These are phyloP conservation scores for Sciurus carolinensis DNA, from an alignment of 2,797 vertebrate genomes.

Conservation along the genomic window DNA sequence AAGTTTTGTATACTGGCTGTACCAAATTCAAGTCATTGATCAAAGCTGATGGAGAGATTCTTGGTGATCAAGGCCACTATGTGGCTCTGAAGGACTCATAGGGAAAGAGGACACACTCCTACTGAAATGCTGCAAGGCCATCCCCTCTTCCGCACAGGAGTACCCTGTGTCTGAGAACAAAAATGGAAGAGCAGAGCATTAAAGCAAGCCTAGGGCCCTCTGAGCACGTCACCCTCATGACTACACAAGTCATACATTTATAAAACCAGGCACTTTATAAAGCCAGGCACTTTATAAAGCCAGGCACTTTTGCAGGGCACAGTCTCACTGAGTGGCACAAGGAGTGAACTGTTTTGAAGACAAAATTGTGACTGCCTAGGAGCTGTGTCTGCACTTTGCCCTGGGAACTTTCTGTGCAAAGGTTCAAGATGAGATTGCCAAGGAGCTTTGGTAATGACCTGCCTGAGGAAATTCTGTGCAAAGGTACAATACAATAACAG, in stretches of 20 bases:
- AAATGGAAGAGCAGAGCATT: not conserved
- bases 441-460: too few relatives aligned
- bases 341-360: not conserved
- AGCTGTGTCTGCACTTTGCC: too few relatives aligned
- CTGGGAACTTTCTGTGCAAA: too few relatives aligned
- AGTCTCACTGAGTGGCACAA: not conserved
- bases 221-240: not conserved
- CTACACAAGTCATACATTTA: not conserved
- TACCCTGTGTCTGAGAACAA: not conserved
- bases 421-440: too few relatives aligned
- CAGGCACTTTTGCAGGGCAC: not conserved
- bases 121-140: not conserved
- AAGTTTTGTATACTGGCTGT: not conserved
- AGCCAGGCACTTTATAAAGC: not conserved
- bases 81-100: not conserved
- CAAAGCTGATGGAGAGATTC: not conserved
- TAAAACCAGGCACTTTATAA: too few relatives aligned
- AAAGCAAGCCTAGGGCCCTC: not conserved
- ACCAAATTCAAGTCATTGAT: not conserved
- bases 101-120: not conserved
- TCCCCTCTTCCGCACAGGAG: not conserved
- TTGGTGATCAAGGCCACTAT: not conserved
- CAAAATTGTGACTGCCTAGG: not conserved
- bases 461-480: too few relatives aligned
- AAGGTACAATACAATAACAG: too few relatives aligned